Evolutionary conservation across 2,797 vertebrate genomes (phyloP), one percentile per base, ranked within the genome.

Genomic region (Amblyopsis hoosieri): DNA sequence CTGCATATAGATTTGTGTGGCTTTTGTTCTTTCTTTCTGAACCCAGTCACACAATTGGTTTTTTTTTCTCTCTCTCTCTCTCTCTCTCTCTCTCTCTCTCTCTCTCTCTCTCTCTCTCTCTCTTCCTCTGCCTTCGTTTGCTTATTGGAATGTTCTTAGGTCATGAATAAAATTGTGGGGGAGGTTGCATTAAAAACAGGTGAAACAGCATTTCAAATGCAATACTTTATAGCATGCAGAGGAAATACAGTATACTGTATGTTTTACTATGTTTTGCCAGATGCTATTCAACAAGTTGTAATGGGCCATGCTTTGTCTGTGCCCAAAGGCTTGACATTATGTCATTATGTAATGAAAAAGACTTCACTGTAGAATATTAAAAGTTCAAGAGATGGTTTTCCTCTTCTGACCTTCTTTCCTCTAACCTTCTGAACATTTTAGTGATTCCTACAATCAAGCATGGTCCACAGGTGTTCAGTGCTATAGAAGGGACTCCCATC

Each of bases 381-480:
- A 3, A 23, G 19, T 23, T 23, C 19, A 23, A 23, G 19, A 23
- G 19, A 23, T 23, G 19, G 19, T 23, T 23, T 23, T 23, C 19
- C 19, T 23, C 19, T 23, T 23, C 19, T 23, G 19, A 23, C 19
- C 19, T 23, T 23, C 19, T 50, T 0, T 47, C 42, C 42, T 12
- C 23, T 59, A 23, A 12, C 12, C 53, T 13, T 42, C 0, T 37
- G 33, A 4, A 37, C 7, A 70, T 86, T 84, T 29, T 75, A 99
- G 98, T 97, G 66, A 87, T 93, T 76, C 98, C 98, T 15, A 93
- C 92, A 61, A 98, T 99, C 87, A 96, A 97, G 72, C 93, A 98
- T 0, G 96, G 97, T 11, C 96, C 97, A 74, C 97, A 98, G 84
- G 91, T 98, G 61, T 97, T 99, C 83, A 98, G 93, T 74, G 98